phyloP scores from a whole-genome alignment of 2,888 invertebrate species.

The Cartodere bifasciata region DNA sequence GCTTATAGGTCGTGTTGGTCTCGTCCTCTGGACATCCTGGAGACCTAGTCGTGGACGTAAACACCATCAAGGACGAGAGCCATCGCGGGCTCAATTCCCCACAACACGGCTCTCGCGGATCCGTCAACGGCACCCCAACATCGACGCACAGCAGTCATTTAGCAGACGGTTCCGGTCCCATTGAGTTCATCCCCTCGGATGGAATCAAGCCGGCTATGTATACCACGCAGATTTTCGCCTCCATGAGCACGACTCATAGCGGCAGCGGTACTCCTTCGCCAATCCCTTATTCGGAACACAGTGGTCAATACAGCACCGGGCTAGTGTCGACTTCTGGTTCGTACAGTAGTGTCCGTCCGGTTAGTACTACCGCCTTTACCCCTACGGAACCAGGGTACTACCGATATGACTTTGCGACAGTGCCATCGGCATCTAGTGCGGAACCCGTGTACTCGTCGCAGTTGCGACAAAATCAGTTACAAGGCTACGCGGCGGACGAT shows the following conservation, averaged over 20 bases:
- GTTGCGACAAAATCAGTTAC: conserved; percentile 39
- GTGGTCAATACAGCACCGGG: conserved; percentile 28
- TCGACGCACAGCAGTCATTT: conserved; percentile 51
- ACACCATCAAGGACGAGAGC: conserved; percentile 47
- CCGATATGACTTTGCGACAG: conserved; percentile 41
- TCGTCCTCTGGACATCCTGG: conserved; percentile 30
- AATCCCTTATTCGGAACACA: conserved; percentile 37
- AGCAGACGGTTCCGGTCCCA: conserved; percentile 40
- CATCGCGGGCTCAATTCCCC: conserved; percentile 48
- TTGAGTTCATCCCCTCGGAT: conserved; percentile 39
- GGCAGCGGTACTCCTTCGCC: conserved; percentile 51
- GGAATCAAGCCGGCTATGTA: conserved; percentile 48
- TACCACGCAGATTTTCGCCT: conserved; percentile 56
- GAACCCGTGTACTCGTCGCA: conserved; percentile 37
- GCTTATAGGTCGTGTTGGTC: conserved; percentile 38
- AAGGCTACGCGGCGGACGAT: conserved; percentile 42
- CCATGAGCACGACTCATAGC: conserved; percentile 37
- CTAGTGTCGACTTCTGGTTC: conserved; percentile 31
- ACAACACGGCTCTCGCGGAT: conserved; percentile 49
- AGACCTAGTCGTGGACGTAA: conserved; percentile 40
- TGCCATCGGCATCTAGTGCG: conserved; percentile 42
- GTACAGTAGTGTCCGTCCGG: conserved; percentile 26
- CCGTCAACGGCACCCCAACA: conserved; percentile 53
- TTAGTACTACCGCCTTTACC: conserved; percentile 48
- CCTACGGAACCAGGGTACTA: conserved; percentile 69